Evolutionary conservation across 1,140 invertebrate species (phyloP), one percentile per base, ranked within the genome.

Genomic region (Pissodes strobi): DNA sequence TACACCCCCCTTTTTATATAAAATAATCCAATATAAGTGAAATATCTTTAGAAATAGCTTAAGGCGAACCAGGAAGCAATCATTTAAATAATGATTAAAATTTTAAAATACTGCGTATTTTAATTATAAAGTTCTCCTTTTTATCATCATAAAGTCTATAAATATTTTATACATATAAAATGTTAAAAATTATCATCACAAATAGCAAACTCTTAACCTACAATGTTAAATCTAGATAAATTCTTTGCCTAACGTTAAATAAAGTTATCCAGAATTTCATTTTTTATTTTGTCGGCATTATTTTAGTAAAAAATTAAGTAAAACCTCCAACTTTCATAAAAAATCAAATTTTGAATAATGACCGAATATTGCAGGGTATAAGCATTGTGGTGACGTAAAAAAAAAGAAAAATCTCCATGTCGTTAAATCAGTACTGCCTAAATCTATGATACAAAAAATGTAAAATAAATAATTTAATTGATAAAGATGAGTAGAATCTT

Each of bases 101-200:
- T n/a, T n/a, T n/a, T n/a, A n/a, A n/a, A n/a, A n/a, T n/a, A n/a
- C n/a, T n/a, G n/a, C n/a, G n/a, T n/a, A n/a, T n/a, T n/a, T n/a
- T n/a, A n/a, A n/a, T n/a, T n/a, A n/a, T n/a, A n/a, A n/a, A n/a
- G n/a, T n/a, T n/a, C n/a, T n/a, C n/a, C n/a, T n/a, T n/a, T n/a
- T 34, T 34, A 43, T 57, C 38, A 66, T 63, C 63, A 57, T 64
- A 69, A 66, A 67, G 37, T 67, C 37, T 67, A 66, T 68, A 70
- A 56, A 37, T 62, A 43, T 62, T 56, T 63, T 62, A 56, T 64
- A 69, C 48, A 69, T 65, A 69, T 65, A 65, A 69, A 70, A 70
- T 69, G 69, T 72, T 73, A 73, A 70, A 72, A 73, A 73, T 69
- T 72, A 73, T 71, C 70, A 73, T 73, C 72, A 73, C 72, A 73